phyloP scores from a whole-genome alignment of 2,888 invertebrate species.

The Drosophila quasianomalipes region DNA sequence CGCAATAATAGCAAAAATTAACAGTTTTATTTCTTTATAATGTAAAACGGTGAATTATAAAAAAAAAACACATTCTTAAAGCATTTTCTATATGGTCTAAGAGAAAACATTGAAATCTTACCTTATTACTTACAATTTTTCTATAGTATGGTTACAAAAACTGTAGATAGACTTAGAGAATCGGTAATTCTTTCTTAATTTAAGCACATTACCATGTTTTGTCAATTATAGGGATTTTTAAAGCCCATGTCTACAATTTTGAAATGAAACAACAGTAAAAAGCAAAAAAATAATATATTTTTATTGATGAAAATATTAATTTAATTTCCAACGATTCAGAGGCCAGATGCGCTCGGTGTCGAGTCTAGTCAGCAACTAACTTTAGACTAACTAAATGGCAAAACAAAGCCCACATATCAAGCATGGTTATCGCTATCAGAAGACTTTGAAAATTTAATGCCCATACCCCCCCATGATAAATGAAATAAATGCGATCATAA shows the following conservation, averaged over 20 bases:
- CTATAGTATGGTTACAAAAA: not conserved
- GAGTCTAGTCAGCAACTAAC: slow-evolving; percentile 61
- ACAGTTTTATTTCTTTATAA: not conserved
- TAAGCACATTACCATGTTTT: not conserved
- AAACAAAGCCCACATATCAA: slow-evolving; percentile 12
- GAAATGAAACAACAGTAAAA: slow-evolving; percentile 41
- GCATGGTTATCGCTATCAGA: slow-evolving; percentile 41
- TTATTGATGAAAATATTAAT: slow-evolving; percentile 42
- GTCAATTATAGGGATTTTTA: no score
- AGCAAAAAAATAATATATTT: slow-evolving; percentile 13
- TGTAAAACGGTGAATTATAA: not conserved
- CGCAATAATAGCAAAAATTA: not conserved
- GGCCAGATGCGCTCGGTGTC: slow-evolving; percentile 20
- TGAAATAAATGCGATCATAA: slow-evolving; percentile 69
- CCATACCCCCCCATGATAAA: slow-evolving; percentile 66
- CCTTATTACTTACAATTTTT: not conserved
- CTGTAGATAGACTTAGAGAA: not conserved
- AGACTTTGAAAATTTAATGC: slow-evolving; percentile 45
- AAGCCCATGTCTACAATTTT: not conserved
- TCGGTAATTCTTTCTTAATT: not conserved
- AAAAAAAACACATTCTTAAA: not conserved
- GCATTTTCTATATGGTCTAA: not conserved
- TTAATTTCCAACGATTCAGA: not conserved
- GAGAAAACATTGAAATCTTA: no score
- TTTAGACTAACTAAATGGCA: slow-evolving; percentile 22